Percentiles rank a stretch among this genome's conserved stretches.
These are phyloP conservation scores for Cinara cedri DNA, from an alignment of 2,888 invertebrate genomes.

Conservation along the genomic window DNA sequence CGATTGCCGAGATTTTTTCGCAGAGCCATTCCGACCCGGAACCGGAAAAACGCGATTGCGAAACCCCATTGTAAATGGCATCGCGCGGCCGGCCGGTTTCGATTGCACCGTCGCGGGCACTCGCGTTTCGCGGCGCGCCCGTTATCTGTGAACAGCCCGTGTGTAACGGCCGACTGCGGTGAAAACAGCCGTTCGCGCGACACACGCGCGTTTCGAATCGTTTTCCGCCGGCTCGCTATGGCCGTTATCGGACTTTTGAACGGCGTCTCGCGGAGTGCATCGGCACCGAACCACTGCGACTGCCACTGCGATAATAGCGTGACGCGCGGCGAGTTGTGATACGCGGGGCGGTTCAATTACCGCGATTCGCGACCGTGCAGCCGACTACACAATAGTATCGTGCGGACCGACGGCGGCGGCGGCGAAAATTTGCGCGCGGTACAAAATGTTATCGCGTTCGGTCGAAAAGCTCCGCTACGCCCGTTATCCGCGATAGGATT, in stretches of 20 bases:
- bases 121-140: no score
- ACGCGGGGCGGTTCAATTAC: constrained; percentile 33
- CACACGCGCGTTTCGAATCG: constrained; percentile 24
- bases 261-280: background rate
- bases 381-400: background rate
- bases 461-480: constrained; percentile 1
- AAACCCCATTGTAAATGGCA: no score
- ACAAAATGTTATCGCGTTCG: background rate
- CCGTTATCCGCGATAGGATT: constrained; percentile 30
- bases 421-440: background rate
- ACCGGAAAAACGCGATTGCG: no score
- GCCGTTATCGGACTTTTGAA: background rate
- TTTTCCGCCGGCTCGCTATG: background rate
- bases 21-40: no score
- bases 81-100: no score
- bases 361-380: constrained; percentile 1
- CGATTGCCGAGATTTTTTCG: no score
- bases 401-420: no score
- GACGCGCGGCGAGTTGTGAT: no score
- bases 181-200: background rate
- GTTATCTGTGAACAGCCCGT: no score
- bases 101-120: no score
- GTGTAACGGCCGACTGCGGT: no score
- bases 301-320: background rate
- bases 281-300: background rate